A percentile compares a stretch with the other conserved stretches of the same genome.
These are phyloP conservation scores for Liolophura sinensis DNA, from an alignment of 1,140 invertebrate species.

Conservation along the genomic window DNA sequence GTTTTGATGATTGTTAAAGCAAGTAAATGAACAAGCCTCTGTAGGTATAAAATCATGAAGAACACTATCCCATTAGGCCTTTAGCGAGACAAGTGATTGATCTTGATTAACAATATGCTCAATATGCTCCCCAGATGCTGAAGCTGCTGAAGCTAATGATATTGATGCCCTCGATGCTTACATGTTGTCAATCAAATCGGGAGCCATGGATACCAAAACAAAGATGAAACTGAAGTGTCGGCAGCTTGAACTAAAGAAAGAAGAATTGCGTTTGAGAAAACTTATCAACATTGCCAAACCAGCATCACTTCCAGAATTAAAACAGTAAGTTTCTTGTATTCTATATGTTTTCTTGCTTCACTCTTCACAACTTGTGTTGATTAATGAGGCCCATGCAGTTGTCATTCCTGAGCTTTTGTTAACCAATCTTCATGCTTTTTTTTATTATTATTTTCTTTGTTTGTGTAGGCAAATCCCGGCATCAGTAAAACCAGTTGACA, in stretches of 20 bases:
- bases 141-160: constrained; percentile 39
- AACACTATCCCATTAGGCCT: too few relatives aligned
- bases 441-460: not conserved
- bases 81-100: not conserved
- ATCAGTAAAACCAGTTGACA: too few relatives aligned
- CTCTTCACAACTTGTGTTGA: not conserved
- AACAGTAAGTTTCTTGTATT: constrained; percentile 18
- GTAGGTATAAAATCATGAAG: too few relatives aligned
- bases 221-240: constrained; percentile 60
- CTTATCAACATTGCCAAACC: constrained; percentile 81
- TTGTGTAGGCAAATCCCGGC: too few relatives aligned
- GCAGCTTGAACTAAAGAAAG: constrained; percentile 70
- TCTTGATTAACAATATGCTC: not conserved
- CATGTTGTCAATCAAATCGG: constrained; percentile 57
- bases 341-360: not conserved
- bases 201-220: constrained; percentile 56
- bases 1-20: not conserved
- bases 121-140: constrained; percentile 27
- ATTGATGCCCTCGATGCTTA: constrained; percentile 59
- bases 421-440: not conserved
- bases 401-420: not conserved
- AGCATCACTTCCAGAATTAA: constrained; percentile 36
- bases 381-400: not conserved
- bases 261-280: constrained; percentile 71
- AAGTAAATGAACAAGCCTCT: too few relatives aligned